Conservation (phyloP, 2,113 vertebrate genomes). For the Synodontis membranacea region DNA sequence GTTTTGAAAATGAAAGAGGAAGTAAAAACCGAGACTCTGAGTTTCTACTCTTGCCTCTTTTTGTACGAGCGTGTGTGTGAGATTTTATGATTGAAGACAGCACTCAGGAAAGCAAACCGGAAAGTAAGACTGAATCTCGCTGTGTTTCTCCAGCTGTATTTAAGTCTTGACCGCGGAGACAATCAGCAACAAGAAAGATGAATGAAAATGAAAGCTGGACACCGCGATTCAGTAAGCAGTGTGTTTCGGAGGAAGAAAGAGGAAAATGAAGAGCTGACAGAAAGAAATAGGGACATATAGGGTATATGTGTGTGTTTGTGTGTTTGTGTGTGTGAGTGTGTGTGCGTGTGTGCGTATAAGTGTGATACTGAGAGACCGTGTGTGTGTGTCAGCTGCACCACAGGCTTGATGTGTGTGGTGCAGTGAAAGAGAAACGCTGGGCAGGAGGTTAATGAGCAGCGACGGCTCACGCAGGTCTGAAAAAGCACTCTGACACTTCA, state of each 20-base stretch:
- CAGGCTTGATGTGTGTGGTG: not conserved
- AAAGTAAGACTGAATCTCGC: not conserved
- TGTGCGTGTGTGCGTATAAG: not conserved
- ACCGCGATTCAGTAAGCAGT: not conserved
- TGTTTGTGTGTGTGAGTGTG: not conserved
- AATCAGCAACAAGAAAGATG: not conserved
- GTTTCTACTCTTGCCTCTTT: not conserved
- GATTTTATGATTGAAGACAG: not conserved
- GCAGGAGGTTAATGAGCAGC: slow-evolving; percentile 2
- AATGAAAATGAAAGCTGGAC: not conserved
- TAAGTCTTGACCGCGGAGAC: not conserved
- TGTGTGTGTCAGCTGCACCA: slow-evolving; percentile 18
- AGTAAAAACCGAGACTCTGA: not conserved
- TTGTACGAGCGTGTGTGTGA: not conserved
- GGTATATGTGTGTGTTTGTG: not conserved
- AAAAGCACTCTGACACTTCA: not conserved
- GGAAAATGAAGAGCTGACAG: not conserved
- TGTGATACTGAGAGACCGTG: not conserved
- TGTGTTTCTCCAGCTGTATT: not conserved
- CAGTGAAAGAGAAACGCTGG: not conserved
- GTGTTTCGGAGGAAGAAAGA: not conserved
- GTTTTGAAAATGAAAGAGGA: not conserved
- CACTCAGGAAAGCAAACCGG: not conserved
- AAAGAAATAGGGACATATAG: not conserved
- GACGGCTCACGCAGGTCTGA: not conserved